A percentile compares a stretch with the other conserved stretches of the same genome.
Conservation (phyloP, 2,888 invertebrate species). For the Lasioglossum zephyrum region DNA sequence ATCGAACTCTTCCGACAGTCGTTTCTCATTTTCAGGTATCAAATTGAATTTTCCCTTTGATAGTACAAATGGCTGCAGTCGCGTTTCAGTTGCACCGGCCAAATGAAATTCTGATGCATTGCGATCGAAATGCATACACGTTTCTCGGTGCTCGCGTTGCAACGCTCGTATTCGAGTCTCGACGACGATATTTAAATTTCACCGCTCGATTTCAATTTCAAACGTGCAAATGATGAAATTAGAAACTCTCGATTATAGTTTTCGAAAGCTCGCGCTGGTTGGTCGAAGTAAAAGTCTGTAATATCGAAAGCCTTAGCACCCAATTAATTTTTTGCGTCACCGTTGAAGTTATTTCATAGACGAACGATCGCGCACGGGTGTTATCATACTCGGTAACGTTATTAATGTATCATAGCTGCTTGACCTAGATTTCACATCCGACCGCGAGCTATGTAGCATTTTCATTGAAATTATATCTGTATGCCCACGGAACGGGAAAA, state of each 20-base stretch:
- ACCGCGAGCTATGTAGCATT: conserved; percentile 22
- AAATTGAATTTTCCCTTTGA: not conserved
- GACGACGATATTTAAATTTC: not conserved
- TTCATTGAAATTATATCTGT: conserved; percentile 22
- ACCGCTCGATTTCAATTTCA: not conserved
- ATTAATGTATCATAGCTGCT: conserved; percentile 14
- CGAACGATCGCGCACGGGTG: conserved; percentile 4
- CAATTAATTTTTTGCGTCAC: conserved; percentile 17
- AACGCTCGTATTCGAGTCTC: not conserved
- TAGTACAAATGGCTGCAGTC: not conserved
- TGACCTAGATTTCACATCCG: conserved; percentile 33
- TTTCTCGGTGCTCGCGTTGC: not conserved
- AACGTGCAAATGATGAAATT: not conserved
- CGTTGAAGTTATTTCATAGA: not conserved
- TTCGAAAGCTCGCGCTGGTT: not conserved
- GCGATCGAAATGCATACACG: not conserved
- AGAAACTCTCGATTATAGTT: not conserved
- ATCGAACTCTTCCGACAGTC: not conserved
- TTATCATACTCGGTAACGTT: conserved; percentile 22
- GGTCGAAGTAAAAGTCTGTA: not conserved
- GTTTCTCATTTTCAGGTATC: not conserved
- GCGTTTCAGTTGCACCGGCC: not conserved
- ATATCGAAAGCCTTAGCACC: not conserved
- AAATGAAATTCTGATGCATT: not conserved
- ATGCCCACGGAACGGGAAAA: not conserved